Base-by-base conservation (phyloP, 2,797 vertebrate species). In the Strix occidentalis region DNA sequence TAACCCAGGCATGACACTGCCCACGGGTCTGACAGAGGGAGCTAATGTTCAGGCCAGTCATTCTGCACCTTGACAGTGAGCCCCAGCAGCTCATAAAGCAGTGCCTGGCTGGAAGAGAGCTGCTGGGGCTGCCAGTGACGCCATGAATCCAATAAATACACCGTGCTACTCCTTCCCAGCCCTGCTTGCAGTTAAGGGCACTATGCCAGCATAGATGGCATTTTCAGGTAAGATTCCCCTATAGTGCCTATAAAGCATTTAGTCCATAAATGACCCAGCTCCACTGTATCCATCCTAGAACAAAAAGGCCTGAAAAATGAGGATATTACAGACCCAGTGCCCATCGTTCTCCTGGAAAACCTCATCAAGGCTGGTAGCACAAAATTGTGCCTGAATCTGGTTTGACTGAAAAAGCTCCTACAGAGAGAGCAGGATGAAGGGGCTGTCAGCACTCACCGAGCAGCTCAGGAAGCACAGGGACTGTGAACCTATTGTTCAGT, bases 401-500 rank as follows among this genome's bases (percentile, higher is more conserved):
- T 64, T 65, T 66, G 72, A 19, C 57, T 90, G 81, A n/a, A 75
- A 70, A 33, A 63, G 60, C 72, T 87, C 56, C 87, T 86, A 11
- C 0, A 2, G 58, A 80, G 91, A 48, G 70, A 57, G 58, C 25
- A 28, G 70, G 60, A 68, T 76, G 63, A 69, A 90, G 74, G 83
- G 35, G 63, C 72, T 97, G 85, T 94, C 91, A 87, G 37, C 70
- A 79, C 90, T 70, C 76, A 24, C 41, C 7, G 7, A 83, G 70
- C 77, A 74, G 79, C 68, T 84, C 63, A 16, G 89, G 92, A 89
- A 92, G 82, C 39, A 6, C 39, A 6, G 43, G 81, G 83, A 89
- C 90, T 39, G 61, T 71, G 84, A 94, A 81, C 28, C 84, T 90
- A 83, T 94, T 87, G 83, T 87, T 94, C 65, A 15, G 13, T 33